Percentiles rank a stretch among this genome's conserved stretches.
phyloP scores from a whole-genome alignment of 2,797 vertebrate genomes.

The Spatula versicolor region DNA sequence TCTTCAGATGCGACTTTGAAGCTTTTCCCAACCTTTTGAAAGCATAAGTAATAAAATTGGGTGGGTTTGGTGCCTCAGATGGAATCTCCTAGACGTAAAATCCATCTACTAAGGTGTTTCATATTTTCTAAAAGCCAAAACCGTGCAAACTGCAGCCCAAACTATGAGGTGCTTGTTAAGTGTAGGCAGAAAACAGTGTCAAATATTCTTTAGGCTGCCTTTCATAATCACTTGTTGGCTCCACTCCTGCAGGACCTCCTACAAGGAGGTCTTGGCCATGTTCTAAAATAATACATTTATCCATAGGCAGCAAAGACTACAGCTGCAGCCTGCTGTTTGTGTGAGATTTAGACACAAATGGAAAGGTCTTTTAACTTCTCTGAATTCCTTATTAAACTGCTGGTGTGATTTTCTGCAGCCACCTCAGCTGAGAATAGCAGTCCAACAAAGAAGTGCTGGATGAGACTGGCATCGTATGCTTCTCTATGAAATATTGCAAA shows the following conservation, averaged over 20 bases:
- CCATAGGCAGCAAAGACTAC: constrained; percentile 47
- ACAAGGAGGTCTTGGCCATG: constrained; percentile 53
- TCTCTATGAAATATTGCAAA: constrained; percentile 26
- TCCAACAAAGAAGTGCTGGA: constrained; percentile 6
- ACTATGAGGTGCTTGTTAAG: constrained; percentile 57
- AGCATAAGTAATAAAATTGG: constrained; percentile 65
- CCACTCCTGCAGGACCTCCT: constrained; percentile 32
- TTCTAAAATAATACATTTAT: constrained; percentile 63
- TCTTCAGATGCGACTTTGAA: constrained; percentile 65
- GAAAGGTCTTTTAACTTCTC: constrained; percentile 57
- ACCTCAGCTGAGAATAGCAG: neutral
- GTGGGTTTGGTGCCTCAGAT: constrained; percentile 63
- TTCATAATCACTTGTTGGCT: constrained; percentile 55
- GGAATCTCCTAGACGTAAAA: constrained; percentile 66
- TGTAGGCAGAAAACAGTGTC: constrained; percentile 55
- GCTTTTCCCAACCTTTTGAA: constrained; percentile 64
- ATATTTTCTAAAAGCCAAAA: constrained; percentile 66
- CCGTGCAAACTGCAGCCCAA: constrained; percentile 50
- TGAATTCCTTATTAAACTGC: constrained; percentile 56
- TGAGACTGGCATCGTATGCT: neutral
- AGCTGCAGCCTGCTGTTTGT: constrained; percentile 60
- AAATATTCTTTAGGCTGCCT: constrained; percentile 65
- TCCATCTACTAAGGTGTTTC: constrained; percentile 70
- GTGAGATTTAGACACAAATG: constrained; percentile 54
- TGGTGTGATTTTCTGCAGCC: constrained; percentile 37